Base-by-base conservation (phyloP, 2,113 vertebrate species). In the Papio anubis region DNA sequence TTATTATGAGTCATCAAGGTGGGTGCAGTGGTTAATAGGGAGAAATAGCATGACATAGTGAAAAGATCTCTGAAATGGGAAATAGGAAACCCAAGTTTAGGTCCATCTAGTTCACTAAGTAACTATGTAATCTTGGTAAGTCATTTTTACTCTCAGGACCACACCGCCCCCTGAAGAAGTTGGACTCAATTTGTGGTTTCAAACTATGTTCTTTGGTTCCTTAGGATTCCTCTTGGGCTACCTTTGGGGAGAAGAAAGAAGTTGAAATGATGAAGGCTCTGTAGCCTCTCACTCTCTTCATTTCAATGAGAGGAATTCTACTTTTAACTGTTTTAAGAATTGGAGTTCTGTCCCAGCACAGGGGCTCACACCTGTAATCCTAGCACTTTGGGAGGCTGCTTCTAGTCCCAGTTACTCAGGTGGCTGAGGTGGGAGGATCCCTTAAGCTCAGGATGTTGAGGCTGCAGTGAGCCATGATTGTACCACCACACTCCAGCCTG, bases 31-130 rank as follows among this genome's bases (percentile, higher is more conserved):
- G 12, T 32, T 81, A 81, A 92, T n/a, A 86, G 25, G 80, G 72
- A 95, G n/a, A 23, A 94, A 96, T 50, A 73, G 40, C 40, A 91
- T 45, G 18, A 75, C 11, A 80, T 25, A 72, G 16, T 66, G 35
- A 27, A 97, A 97, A 90, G 50, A 66, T 80, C 20, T 95, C 68
- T 93, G n/a, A 72, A 80, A 95, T 83, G 35, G 32, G 35, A 92
- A 7, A 32, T 68, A 84, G 52, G 18, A 95, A 76, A 84, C 23
- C 7, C 38, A 87, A 92, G 17, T 95, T 92, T 64, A 78, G 7
- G 45, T 89, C 40, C 16, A 30, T 83, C 55, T 73, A 55, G 79
- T 85, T 23, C 3, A n/a, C 32, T 50, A 78, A 96, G 45, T 75
- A 87, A 92, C 61, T 84, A 21, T 73, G 55, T n/a, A 13, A 68